Evolutionary conservation across 2,113 vertebrate genomes (phyloP).

Genomic region (Sinocyclocheilus rhinocerous): DNA sequence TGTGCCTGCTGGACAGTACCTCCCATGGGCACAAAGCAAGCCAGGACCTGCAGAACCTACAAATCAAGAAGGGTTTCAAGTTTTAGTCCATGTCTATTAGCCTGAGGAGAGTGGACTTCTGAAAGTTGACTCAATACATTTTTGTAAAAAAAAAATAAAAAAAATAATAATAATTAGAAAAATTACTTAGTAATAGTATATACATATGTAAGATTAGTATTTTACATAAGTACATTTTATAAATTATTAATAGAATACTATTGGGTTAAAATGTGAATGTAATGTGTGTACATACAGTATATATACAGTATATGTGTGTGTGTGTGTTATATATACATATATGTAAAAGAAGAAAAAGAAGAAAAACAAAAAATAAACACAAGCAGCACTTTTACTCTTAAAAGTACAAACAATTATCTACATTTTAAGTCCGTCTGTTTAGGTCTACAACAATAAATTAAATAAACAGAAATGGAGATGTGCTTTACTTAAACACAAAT

Average conservation of each 20-base stretch:
- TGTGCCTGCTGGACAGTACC: conserved; percentile 80
- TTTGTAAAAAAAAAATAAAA: no score
- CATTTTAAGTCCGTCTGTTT: background rate
- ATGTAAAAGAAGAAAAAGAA: no score
- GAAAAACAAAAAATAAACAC: background rate
- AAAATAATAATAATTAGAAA: no score
- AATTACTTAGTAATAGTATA: no score
- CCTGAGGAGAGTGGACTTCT: background rate
- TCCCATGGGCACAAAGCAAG: conserved; percentile 79
- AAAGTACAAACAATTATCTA: background rate
- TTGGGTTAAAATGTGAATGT: no score
- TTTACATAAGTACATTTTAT: no score
- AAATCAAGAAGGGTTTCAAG: background rate
- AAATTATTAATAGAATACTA: no score
- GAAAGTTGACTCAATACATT: background rate
- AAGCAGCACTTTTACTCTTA: background rate
- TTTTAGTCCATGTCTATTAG: background rate
- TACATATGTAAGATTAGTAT: no score
- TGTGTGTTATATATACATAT: no score
- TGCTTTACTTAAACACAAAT: background rate
- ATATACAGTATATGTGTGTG: no score
- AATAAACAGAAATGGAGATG: background rate
- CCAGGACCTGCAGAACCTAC: conserved; percentile 76
- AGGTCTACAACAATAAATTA: background rate
- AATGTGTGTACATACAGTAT: no score